These are phyloP conservation scores for Ophion slaviceki DNA, from an alignment of 2,888 invertebrate species.

Conservation along the genomic window DNA sequence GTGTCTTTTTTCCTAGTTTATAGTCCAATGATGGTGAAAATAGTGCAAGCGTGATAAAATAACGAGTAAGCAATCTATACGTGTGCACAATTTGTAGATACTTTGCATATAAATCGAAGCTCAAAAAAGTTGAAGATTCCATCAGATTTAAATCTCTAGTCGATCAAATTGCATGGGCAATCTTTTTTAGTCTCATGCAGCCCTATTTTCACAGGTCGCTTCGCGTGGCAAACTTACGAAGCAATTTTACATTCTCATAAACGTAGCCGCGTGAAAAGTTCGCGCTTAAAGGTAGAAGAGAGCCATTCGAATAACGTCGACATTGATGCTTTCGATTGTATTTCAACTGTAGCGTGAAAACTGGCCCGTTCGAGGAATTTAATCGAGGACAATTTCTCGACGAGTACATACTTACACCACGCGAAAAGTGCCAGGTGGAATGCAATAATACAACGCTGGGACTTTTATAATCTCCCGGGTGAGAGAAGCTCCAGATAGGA, in stretches of 20 bases:
- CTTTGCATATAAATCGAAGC: not conserved
- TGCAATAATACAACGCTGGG: constrained; percentile 66
- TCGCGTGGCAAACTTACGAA: not conserved
- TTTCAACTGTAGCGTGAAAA: constrained; percentile 14
- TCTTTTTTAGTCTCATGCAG: not conserved
- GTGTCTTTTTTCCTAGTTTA: too few species aligned
- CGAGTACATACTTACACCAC: constrained; percentile 57
- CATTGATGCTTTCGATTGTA: constrained; percentile 18
- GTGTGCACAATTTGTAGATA: not conserved
- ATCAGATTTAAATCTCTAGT: too few species aligned
- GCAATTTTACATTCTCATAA: not conserved
- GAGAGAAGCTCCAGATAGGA: constrained; percentile 55
- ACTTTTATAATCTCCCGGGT: constrained; percentile 65
- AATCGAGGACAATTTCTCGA: constrained; percentile 55
- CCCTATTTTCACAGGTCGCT: not conserved
- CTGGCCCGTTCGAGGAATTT: constrained; percentile 42
- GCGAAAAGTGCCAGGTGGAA: constrained; percentile 53
- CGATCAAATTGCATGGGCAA: too few species aligned
- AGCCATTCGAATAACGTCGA: constrained; percentile 22
- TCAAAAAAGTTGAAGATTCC: not conserved
- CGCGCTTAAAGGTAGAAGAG: not conserved
- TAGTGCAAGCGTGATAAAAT: not conserved
- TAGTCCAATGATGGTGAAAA: not conserved
- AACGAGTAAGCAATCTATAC: not conserved
- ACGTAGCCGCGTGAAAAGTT: not conserved